phyloP scores from a whole-genome alignment of 2,113 vertebrate genomes.

The Cebidichthys violaceus region DNA sequence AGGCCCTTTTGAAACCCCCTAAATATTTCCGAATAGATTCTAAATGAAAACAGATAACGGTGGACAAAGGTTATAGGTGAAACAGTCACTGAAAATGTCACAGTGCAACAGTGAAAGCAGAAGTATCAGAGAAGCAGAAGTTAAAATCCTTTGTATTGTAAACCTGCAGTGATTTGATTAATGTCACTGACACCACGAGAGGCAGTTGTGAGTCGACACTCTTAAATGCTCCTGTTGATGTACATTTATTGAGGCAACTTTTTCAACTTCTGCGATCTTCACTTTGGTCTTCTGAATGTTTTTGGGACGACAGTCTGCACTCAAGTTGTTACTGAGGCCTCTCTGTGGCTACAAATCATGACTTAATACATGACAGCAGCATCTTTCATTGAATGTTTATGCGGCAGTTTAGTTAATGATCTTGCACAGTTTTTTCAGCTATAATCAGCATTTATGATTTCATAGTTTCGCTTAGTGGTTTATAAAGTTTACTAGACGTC shows the following conservation, averaged over 20 bases:
- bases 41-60: neutral
- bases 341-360: neutral
- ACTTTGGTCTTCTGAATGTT: neutral
- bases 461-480: neutral
- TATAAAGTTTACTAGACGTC: neutral
- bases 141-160: neutral
- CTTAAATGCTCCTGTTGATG: neutral
- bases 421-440: neutral
- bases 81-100: neutral
- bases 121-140: conserved; percentile 18
- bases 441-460: neutral
- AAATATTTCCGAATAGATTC: neutral
- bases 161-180: neutral
- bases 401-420: neutral
- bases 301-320: neutral
- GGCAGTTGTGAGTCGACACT: neutral
- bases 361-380: neutral
- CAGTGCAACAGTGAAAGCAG: neutral
- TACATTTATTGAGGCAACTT: neutral
- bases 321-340: neutral
- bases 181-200: neutral
- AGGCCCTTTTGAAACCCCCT: neutral
- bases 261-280: neutral
- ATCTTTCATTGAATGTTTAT: neutral
- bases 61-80: neutral